Percentiles rank a stretch among this genome's conserved stretches.
Conservation (phyloP, 2,888 invertebrate genomes). For the Polyploca ridens region DNA sequence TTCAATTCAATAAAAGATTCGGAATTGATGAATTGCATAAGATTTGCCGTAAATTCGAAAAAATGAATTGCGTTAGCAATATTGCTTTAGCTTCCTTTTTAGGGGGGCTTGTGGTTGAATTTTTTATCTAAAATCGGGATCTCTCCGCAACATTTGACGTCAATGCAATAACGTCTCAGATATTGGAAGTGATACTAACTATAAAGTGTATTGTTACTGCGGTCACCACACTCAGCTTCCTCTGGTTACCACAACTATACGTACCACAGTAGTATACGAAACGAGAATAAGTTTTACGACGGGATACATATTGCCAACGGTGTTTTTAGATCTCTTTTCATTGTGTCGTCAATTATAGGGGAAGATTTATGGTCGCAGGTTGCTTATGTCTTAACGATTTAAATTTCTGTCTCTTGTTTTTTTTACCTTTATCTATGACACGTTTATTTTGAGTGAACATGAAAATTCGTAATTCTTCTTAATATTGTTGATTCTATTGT, state of each 20-base stretch:
- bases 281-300: constrained; percentile 24
- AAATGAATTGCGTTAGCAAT: no score
- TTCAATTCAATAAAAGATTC: no score
- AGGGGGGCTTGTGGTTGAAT: no score
- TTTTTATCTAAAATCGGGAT: background rate
- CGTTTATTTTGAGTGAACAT: no score
- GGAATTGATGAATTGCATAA: no score
- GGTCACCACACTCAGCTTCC: constrained; percentile 20
- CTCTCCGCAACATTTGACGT: background rate
- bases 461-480: no score
- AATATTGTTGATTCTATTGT: no score
- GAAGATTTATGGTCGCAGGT: background rate
- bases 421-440: no score
- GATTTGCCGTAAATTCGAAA: no score
- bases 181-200: constrained; percentile 3
- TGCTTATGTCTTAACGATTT: background rate
- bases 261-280: background rate
- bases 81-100: no score
- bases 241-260: background rate
- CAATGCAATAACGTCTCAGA: background rate
- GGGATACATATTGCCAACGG: constrained; percentile 16
- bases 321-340: background rate
- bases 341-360: background rate
- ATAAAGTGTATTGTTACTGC: constrained; percentile 27
- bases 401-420: background rate